Percentiles rank a stretch among this genome's conserved stretches.
Conservation (phyloP, 2,888 invertebrate species). For the Daptonema setosum region DNA sequence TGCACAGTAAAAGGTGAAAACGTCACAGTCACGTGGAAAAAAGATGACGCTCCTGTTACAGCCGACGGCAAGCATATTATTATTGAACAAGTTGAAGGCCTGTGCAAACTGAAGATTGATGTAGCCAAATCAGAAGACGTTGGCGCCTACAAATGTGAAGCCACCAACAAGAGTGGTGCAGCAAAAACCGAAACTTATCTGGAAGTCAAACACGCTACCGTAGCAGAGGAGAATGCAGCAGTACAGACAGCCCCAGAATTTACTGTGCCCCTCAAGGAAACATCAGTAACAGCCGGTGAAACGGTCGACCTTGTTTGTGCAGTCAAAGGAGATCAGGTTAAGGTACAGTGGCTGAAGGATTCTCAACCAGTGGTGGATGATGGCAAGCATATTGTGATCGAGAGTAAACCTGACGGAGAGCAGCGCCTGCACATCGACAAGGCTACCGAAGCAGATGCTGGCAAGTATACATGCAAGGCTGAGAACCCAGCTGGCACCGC, state of each 20-base stretch:
- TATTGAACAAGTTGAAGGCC: constrained; percentile 11
- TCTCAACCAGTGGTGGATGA: constrained; percentile 15
- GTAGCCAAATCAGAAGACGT: constrained; percentile 16
- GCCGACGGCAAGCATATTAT: constrained; percentile 12
- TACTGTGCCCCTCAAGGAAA: neutral
- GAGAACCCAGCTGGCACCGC: too few species aligned
- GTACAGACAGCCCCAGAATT: constrained; percentile 6
- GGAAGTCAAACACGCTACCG: neutral
- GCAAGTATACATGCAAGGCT: constrained; percentile 57
- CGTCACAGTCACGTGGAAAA: constrained; percentile 15
- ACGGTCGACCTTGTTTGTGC: neutral
- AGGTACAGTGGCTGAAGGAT: constrained; percentile 86
- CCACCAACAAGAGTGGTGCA: constrained; percentile 42
- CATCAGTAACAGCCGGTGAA: neutral
- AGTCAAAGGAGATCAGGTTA: constrained; percentile 66
- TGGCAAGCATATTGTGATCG: constrained; percentile 14
- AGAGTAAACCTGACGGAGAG: constrained; percentile 20
- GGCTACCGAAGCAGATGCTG: constrained; percentile 52
- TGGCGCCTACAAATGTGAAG: constrained; percentile 50
- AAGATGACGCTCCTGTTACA: constrained; percentile 16
- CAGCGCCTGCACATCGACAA: constrained; percentile 43
- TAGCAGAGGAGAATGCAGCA: constrained; percentile 1
- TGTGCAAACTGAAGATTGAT: constrained; percentile 24
- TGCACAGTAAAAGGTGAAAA: constrained; percentile 30
- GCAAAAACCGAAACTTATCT: constrained; percentile 13